Conservation (phyloP, 2,888 invertebrate species). For the Marasmarcha lunaedactyla region DNA sequence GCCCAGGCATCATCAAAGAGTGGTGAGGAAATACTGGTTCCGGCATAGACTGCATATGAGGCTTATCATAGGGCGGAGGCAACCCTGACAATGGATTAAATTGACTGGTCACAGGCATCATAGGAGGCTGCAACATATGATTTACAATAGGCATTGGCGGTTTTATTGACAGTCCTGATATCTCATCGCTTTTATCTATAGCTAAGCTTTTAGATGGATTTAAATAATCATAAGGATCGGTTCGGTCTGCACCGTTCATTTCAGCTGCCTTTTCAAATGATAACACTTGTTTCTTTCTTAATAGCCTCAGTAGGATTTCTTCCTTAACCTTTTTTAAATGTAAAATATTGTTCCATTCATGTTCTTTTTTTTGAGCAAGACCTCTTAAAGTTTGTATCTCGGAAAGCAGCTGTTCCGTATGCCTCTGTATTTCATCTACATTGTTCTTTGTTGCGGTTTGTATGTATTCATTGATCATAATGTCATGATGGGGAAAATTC, state of each 20-base stretch:
- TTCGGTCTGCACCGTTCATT: conserved; percentile 42
- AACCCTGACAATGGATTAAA: conserved; percentile 52
- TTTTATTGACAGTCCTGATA: conserved; percentile 52
- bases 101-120: conserved; percentile 40
- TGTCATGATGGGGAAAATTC: conserved; percentile 68
- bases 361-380: conserved; percentile 83
- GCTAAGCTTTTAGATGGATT: conserved; percentile 54
- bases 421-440: conserved; percentile 71
- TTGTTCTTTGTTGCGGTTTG: conserved; percentile 73
- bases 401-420: conserved; percentile 73
- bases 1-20: conserved; percentile 51
- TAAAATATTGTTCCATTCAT: conserved; percentile 87
- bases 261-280: conserved; percentile 54
- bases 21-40: conserved; percentile 50
- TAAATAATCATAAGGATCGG: conserved; percentile 53
- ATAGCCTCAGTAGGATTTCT: conserved; percentile 79
- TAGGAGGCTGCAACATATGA: conserved; percentile 42
- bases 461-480: conserved; percentile 73
- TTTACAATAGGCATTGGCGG: conserved; percentile 34
- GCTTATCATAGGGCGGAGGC: conserved; percentile 59
- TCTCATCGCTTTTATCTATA: conserved; percentile 61
- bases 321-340: conserved; percentile 88
- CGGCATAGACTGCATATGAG: conserved; percentile 50
- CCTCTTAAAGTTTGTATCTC: conserved; percentile 80
- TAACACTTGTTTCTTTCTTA: conserved; percentile 76